These are phyloP conservation scores for Ophthalmolycus amberensis DNA, from an alignment of 2,113 vertebrate species.

Conservation along the genomic window DNA sequence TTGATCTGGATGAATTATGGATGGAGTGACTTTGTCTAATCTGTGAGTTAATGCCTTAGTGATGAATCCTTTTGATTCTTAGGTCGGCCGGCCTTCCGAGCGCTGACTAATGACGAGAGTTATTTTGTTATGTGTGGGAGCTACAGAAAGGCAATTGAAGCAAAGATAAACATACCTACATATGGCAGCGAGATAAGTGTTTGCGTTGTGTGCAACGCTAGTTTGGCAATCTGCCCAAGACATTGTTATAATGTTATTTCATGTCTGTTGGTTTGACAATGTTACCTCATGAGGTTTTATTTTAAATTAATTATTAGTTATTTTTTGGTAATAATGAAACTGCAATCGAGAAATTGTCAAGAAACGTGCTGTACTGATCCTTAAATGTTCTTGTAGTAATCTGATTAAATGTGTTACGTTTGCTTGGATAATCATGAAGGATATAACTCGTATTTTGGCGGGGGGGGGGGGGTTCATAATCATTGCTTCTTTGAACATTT, in stretches of 20 bases:
- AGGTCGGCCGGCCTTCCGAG: not conserved
- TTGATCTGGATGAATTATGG: no score
- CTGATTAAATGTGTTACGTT: no score
- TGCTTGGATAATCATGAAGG: not conserved
- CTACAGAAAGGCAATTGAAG: no score
- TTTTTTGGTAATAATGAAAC: not conserved
- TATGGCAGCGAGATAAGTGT: no score
- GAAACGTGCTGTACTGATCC: no score
- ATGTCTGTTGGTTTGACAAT: not conserved
- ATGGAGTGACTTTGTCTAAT: no score
- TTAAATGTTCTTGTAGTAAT: no score
- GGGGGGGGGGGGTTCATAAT: not conserved
- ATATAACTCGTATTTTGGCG: not conserved
- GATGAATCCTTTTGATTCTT: conserved; percentile 14
- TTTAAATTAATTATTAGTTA: not conserved
- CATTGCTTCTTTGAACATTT: not conserved
- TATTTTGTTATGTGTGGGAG: not conserved
- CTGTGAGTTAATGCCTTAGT: no score
- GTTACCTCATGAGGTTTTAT: no score
- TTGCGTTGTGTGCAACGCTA: no score
- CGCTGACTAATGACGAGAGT: conserved; percentile 23
- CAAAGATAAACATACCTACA: no score
- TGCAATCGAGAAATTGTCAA: no score
- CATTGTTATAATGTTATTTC: not conserved
- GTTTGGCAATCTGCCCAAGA: not conserved